These are phyloP conservation scores for Thereva nobilitata DNA, from an alignment of 2,888 invertebrate genomes.

Conservation along the genomic window DNA sequence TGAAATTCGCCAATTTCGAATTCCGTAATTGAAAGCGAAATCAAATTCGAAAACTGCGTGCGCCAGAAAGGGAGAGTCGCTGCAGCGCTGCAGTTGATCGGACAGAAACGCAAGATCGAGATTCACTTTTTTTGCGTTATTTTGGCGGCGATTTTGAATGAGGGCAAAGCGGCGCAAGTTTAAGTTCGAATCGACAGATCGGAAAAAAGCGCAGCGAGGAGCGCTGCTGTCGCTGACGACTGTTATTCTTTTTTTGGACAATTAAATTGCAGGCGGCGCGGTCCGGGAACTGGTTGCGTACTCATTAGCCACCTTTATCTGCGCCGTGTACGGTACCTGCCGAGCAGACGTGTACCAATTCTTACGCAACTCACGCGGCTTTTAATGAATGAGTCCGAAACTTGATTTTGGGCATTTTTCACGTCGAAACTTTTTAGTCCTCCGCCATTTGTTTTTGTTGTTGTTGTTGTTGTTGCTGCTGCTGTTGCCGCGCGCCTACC, in stretches of 20 bases:
- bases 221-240: slow-evolving; percentile 5
- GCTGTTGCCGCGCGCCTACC: too few species aligned
- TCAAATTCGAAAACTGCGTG: neutral
- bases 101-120: neutral
- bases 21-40: slow-evolving; percentile 33
- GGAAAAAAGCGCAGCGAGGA: slow-evolving; percentile 8
- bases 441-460: too few species aligned
- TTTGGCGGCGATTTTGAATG: slow-evolving; percentile 24
- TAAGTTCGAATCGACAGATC: slow-evolving; percentile 11
- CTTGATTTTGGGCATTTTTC: too few species aligned
- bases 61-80: neutral
- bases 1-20: slow-evolving; percentile 30
- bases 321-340: too few species aligned
- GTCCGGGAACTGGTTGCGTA: too few species aligned
- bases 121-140: slow-evolving; percentile 4
- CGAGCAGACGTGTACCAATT: too few species aligned
- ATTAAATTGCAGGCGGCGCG: neutral
- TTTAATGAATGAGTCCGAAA: too few species aligned
- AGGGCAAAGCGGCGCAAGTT: slow-evolving; percentile 29
- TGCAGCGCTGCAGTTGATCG: neutral
- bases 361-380: too few species aligned
- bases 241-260: slow-evolving; percentile 16
- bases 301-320: too few species aligned
- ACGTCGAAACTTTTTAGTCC: too few species aligned
- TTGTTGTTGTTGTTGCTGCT: too few species aligned